phyloP scores from a whole-genome alignment of 2,113 vertebrate species.

The Pantherophis guttatus region DNA sequence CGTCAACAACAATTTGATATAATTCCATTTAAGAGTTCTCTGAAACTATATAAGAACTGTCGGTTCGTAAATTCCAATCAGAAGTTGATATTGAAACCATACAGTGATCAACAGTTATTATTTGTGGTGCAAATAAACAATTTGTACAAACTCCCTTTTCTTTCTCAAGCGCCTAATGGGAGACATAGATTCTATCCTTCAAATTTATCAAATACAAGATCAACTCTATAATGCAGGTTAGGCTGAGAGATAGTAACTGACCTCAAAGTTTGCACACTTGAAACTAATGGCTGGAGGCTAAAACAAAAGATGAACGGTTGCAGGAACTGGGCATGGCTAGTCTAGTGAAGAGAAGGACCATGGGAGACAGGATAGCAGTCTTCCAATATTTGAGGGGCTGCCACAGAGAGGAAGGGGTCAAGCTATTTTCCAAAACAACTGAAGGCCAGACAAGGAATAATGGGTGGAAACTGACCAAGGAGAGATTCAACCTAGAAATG shows the following conservation, averaged over 20 bases:
- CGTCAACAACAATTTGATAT: neutral
- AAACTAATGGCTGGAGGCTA: neutral
- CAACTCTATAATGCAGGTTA: neutral
- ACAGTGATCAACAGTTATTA: neutral
- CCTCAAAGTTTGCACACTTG: neutral
- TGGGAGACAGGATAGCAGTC: too few species aligned
- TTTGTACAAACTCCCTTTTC: neutral
- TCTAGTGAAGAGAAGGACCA: too few species aligned
- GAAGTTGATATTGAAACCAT: neutral
- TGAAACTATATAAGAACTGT: neutral
- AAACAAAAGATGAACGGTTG: too few species aligned
- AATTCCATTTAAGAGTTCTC: too few species aligned
- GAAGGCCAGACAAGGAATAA: too few species aligned
- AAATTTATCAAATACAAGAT: neutral
- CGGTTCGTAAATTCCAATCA: neutral
- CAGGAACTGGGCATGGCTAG: too few species aligned
- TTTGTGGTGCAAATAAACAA: too few species aligned
- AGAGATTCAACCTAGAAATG: too few species aligned
- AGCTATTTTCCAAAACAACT: too few species aligned
- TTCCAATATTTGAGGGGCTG: too few species aligned
- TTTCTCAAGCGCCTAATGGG: neutral
- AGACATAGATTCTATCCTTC: neutral
- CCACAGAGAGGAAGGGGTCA: too few species aligned
- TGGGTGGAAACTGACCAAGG: too few species aligned
- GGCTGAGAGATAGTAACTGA: neutral